These are phyloP conservation scores for Drosophila parthenogenetica DNA, from an alignment of 2,888 invertebrate species.

Conservation along the genomic window DNA sequence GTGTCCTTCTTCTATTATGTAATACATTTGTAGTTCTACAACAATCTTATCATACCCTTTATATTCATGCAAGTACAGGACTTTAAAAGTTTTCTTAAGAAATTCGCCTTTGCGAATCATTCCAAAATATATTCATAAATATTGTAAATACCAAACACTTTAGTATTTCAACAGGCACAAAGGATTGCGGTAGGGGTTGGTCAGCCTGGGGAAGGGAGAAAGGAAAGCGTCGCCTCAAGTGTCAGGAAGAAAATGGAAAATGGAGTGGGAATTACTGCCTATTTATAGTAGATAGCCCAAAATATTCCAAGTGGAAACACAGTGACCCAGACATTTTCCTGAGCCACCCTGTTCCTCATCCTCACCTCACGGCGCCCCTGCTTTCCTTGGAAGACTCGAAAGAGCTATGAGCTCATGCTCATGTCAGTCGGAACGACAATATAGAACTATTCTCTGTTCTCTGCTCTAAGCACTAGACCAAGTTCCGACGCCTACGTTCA, in stretches of 20 bases:
- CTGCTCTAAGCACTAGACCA: slow-evolving; percentile 3
- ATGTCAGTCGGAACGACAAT: slow-evolving; percentile 41
- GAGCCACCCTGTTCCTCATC: slow-evolving; percentile 9
- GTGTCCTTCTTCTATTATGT: too few species aligned
- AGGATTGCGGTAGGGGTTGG: not conserved
- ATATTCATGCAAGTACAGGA: too few species aligned
- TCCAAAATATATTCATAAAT: too few species aligned
- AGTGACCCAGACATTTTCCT: slow-evolving; percentile 71
- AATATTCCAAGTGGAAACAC: slow-evolving; percentile 48
- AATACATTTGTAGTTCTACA: too few species aligned
- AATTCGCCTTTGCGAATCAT: too few species aligned
- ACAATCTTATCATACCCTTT: too few species aligned
- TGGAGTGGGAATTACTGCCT: slow-evolving; percentile 28
- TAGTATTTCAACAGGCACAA: not conserved
- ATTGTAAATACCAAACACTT: too few species aligned
- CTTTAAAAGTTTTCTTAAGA: too few species aligned
- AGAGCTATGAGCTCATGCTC: slow-evolving; percentile 56
- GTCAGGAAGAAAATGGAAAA: slow-evolving; percentile 30
- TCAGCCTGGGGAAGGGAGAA: not conserved
- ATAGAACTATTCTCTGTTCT: slow-evolving; percentile 9
- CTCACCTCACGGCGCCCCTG: not conserved
- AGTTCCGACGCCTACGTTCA: slow-evolving; percentile 20
- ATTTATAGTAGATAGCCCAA: slow-evolving; percentile 47
- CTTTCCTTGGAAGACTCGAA: not conserved
- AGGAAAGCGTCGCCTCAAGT: slow-evolving; percentile 46